phyloP scores from a whole-genome alignment of 2,113 vertebrate genomes.

The Pyrgilauda ruficollis region DNA sequence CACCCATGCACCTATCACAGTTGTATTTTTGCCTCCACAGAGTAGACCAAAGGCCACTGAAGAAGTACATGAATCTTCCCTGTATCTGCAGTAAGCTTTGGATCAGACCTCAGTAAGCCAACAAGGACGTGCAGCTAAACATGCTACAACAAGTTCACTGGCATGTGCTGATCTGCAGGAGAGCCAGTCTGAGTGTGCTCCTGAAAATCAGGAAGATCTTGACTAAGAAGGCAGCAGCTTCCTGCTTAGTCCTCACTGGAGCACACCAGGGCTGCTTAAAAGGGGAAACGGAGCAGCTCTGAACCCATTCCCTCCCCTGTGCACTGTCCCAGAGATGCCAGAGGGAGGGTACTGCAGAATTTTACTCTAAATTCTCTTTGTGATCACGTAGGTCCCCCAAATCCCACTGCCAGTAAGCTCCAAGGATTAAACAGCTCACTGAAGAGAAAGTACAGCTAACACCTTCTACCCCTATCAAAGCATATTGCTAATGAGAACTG shows the following conservation, averaged over 20 bases:
- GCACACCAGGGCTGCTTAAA: background rate
- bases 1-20: background rate
- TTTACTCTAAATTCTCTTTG: slow-evolving; percentile 21
- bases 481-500: slow-evolving; percentile 1
- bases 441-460: slow-evolving; percentile 14
- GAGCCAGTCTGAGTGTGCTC: background rate
- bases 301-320: background rate
- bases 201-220: background rate
- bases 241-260: background rate
- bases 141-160: background rate
- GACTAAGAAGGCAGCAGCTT: background rate
- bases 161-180: background rate
- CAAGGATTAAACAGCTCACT: slow-evolving; percentile 43
- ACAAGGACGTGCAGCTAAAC: background rate
- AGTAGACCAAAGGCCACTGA: background rate
- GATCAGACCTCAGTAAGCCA: background rate
- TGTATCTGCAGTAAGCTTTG: background rate
- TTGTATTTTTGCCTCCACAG: background rate
- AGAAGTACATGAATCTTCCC: background rate
- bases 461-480: slow-evolving; percentile 18
- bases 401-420: slow-evolving; percentile 15
- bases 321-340: background rate
- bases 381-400: background rate
- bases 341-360: background rate
- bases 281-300: background rate